Percentiles rank a stretch among this genome's conserved stretches.
Conservation (phyloP, 2,113 vertebrate genomes). For the Microcebus griseorufus region DNA sequence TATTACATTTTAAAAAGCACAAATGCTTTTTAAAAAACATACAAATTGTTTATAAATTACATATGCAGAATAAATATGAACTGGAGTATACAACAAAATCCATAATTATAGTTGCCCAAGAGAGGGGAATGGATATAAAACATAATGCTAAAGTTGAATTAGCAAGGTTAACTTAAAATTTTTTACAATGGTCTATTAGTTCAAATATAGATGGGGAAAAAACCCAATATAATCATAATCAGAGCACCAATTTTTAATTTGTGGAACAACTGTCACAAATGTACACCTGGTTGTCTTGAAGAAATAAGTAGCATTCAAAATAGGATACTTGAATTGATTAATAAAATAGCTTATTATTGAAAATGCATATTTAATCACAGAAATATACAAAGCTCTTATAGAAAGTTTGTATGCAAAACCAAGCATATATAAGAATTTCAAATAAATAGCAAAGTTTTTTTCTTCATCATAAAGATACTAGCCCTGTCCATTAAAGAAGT, state of each 20-base stretch:
- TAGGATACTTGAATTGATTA: background rate
- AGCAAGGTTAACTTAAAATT: background rate
- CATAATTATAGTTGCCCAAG: background rate
- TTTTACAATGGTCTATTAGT: conserved; percentile 2
- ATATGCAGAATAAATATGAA: background rate
- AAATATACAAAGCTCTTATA: conserved; percentile 9
- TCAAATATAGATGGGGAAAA: background rate
- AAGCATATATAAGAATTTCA: conserved; percentile 22
- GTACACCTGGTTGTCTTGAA: background rate
- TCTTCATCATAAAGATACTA: conserved; percentile 6
- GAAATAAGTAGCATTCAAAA: conserved; percentile 3
- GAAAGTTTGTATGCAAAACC: background rate
- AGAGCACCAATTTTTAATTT: background rate
- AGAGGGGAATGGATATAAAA: background rate
- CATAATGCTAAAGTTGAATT: background rate
- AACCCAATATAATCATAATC: background rate
- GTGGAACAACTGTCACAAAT: background rate
- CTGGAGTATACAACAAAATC: background rate
- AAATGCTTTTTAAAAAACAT: conserved; percentile 15
- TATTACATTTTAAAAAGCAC: background rate
- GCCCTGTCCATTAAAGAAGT: background rate
- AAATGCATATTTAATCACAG: conserved; percentile 16
- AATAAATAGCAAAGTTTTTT: background rate
- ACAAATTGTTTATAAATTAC: background rate
- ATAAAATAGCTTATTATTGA: background rate